A percentile compares a stretch with the other conserved stretches of the same genome.
Evolutionary conservation across 2,113 vertebrate genomes (phyloP).

Genomic region (Salminus brasiliensis): DNA sequence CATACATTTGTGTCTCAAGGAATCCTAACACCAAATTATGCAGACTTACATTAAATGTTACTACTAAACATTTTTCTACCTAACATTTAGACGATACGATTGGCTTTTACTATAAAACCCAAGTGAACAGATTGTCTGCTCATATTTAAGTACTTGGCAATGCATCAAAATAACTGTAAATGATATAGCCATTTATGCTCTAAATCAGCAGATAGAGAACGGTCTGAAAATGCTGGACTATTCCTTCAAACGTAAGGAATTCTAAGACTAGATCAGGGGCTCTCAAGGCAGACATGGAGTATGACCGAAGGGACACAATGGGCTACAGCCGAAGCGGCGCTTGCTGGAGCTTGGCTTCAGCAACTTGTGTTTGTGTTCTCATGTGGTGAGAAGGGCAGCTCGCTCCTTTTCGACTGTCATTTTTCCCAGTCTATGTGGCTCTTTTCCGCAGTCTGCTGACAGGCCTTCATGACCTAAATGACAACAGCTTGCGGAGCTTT

Average conservation of each 20-base stretch:
- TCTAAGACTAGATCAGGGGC: background rate
- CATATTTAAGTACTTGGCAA: background rate
- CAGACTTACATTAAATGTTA: too few species aligned
- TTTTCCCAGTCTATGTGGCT: constrained; percentile 18
- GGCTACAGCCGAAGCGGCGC: constrained; percentile 9
- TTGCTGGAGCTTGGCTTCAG: background rate
- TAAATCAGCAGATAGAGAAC: background rate
- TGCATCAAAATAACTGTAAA: background rate
- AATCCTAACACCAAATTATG: too few species aligned
- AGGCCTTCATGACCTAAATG: constrained; percentile 37
- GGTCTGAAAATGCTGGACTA: background rate
- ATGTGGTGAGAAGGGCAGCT: constrained; percentile 28
- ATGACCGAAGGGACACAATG: background rate
- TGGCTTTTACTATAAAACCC: background rate
- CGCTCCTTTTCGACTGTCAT: constrained; percentile 25
- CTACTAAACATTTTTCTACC: too few species aligned
- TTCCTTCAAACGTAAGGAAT: background rate
- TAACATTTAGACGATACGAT: too few species aligned
- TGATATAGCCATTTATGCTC: background rate
- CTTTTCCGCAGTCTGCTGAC: constrained; percentile 9
- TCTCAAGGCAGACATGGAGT: background rate
- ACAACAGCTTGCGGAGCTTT: constrained; percentile 28
- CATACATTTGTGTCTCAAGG: too few species aligned
- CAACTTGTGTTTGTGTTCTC: constrained; percentile 18
- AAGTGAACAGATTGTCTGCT: background rate